Conservation (phyloP, 1,140 invertebrate species). For the Helicoverpa zea region DNA sequence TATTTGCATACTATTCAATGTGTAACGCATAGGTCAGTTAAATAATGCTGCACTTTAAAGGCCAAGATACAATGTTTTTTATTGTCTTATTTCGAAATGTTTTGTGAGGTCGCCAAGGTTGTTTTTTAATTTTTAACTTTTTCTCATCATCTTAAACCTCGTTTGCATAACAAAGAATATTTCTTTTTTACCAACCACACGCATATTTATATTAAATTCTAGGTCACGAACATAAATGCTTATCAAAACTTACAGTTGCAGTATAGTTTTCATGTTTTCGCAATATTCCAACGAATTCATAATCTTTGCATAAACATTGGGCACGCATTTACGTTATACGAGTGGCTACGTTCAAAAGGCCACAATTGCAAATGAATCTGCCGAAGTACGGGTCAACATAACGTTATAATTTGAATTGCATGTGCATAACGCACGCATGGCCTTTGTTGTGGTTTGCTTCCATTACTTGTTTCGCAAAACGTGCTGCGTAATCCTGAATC, state of each 20-base stretch:
- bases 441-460: not conserved
- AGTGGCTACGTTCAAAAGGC: constrained; percentile 15
- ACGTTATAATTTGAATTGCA: constrained; percentile 21
- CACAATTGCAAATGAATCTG: constrained; percentile 15
- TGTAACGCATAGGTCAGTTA: constrained; percentile 21
- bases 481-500: not conserved
- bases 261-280: not conserved
- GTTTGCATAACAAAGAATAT: not conserved
- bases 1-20: constrained; percentile 28
- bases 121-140: not conserved
- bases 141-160: not conserved
- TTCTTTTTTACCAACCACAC: not conserved
- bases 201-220: constrained; percentile 2
- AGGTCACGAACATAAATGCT: constrained; percentile 1
- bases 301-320: constrained; percentile 15
- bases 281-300: constrained; percentile 5
- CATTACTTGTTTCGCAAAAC: not conserved
- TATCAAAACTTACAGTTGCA: constrained; percentile 6
- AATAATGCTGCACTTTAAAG: constrained; percentile 16
- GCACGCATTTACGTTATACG: constrained; percentile 18
- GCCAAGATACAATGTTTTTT: constrained; percentile 24
- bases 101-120: not conserved
- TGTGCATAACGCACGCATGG: not conserved
- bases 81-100: not conserved
- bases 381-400: constrained; percentile 18